Conservation (phyloP, 2,113 vertebrate genomes). For the Pollachius pollachius region DNA sequence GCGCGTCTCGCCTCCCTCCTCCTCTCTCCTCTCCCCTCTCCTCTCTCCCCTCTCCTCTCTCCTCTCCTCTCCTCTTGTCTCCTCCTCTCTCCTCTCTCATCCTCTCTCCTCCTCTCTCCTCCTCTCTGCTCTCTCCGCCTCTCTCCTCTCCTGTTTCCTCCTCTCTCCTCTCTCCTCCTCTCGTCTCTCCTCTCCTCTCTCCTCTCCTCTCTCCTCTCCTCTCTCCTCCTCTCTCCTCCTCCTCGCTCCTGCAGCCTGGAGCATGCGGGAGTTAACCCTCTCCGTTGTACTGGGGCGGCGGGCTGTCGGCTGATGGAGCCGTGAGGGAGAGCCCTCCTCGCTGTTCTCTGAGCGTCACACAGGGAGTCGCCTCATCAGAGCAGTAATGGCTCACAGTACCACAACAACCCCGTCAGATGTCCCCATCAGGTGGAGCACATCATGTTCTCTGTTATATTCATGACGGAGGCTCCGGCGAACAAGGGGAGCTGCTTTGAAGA, state of each 20-base stretch:
- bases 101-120: background rate
- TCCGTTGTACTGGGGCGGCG: background rate
- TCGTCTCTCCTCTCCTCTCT: no score
- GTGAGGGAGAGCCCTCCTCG: background rate
- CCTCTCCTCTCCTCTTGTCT: background rate
- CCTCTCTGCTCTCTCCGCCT: background rate
- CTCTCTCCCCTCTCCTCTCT: background rate
- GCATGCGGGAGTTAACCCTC: background rate
- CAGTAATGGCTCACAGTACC: no score
- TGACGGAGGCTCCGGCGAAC: no score
- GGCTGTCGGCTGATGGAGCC: constrained; percentile 5
- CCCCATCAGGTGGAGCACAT: no score
- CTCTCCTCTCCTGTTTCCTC: background rate
- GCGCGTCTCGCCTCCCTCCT: background rate
- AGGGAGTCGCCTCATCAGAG: no score
- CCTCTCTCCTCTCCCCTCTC: background rate
- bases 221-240: background rate
- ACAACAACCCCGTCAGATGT: no score
- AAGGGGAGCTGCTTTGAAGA: no score
- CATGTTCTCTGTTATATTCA: no score
- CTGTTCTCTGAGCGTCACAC: background rate
- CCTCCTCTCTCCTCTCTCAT: background rate
- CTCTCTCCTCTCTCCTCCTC: no score
- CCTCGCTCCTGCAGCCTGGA: background rate
- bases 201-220: no score